Percentiles rank a stretch among this genome's conserved stretches.
These are phyloP conservation scores for Myotis pilosus DNA, from an alignment of 2,797 vertebrate species.

Conservation along the genomic window DNA sequence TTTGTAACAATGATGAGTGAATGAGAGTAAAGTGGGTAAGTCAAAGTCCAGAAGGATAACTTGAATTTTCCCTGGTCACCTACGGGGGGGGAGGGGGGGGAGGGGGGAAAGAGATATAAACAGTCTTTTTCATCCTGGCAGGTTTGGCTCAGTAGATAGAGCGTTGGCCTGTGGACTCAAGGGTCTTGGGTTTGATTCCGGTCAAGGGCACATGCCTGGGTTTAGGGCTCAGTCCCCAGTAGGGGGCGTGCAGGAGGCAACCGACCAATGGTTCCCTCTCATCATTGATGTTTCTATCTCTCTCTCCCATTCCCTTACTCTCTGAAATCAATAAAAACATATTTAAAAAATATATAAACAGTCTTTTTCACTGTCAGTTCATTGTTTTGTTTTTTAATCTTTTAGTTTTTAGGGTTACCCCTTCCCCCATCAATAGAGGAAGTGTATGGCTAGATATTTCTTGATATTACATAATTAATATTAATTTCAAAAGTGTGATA, in stretches of 20 bases:
- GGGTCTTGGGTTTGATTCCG: too few relatives aligned
- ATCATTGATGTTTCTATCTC: too few relatives aligned
- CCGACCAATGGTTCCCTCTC: too few relatives aligned
- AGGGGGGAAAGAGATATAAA: background rate
- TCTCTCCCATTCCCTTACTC: too few relatives aligned
- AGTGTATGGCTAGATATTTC: background rate
- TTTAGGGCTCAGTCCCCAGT: too few relatives aligned
- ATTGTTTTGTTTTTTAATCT: background rate
- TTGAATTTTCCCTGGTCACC: background rate
- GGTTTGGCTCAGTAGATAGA: too few relatives aligned
- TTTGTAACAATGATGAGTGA: background rate
- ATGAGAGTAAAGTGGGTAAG: background rate
- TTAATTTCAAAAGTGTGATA: background rate
- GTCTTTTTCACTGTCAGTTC: background rate
- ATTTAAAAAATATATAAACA: background rate
- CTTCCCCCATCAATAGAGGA: background rate
- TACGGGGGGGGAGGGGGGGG: fast-evolving
- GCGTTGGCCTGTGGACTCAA: too few relatives aligned
- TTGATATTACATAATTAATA: conserved; percentile 5
- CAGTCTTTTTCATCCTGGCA: too few relatives aligned
- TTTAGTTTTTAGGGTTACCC: background rate
- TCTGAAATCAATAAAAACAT: too few relatives aligned
- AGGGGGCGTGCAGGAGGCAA: too few relatives aligned
- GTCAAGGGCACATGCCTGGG: too few relatives aligned
- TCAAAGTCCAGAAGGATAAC: background rate